These are phyloP conservation scores for Macaria liturata DNA, from an alignment of 2,888 invertebrate genomes.

Conservation along the genomic window DNA sequence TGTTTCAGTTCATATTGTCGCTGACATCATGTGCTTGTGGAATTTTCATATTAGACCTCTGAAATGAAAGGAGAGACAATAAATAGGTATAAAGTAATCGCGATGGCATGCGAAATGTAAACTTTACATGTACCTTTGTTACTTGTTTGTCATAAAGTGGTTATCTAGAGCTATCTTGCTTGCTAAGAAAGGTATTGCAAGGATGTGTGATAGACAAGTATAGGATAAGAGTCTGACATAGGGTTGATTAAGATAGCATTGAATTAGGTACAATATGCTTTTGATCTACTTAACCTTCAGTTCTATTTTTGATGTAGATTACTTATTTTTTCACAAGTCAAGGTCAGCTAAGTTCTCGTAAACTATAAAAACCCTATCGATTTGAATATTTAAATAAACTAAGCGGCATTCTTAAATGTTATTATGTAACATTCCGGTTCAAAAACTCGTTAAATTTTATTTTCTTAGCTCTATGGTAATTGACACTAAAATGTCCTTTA, in stretches of 20 bases:
- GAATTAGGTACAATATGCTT: too few species aligned
- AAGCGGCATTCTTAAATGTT: neutral
- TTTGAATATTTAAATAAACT: neutral
- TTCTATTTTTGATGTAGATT: too few species aligned
- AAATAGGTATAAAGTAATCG: conserved; percentile 17
- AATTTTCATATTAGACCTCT: conserved; percentile 33
- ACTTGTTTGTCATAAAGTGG: conserved; percentile 1
- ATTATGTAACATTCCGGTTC: conserved; percentile 14
- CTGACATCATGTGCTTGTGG: conserved; percentile 57
- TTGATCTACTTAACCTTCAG: too few species aligned
- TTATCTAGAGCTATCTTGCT: conserved; percentile 19
- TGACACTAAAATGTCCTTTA: conserved; percentile 1
- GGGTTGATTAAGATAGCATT: too few species aligned
- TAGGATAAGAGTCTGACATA: neutral
- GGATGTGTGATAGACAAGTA: neutral
- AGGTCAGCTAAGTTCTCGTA: too few species aligned
- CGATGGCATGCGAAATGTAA: conserved; percentile 27
- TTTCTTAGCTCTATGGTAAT: conserved; percentile 3
- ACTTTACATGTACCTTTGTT: conserved; percentile 13
- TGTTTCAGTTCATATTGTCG: conserved; percentile 50
- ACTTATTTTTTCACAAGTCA: too few species aligned
- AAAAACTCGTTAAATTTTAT: conserved; percentile 1
- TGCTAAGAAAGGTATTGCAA: conserved; percentile 3
- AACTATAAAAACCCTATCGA: neutral
- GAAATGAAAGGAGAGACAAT: conserved; percentile 23